Base-by-base conservation (phyloP, 2,888 invertebrate species). In the Phalera bucephala region DNA sequence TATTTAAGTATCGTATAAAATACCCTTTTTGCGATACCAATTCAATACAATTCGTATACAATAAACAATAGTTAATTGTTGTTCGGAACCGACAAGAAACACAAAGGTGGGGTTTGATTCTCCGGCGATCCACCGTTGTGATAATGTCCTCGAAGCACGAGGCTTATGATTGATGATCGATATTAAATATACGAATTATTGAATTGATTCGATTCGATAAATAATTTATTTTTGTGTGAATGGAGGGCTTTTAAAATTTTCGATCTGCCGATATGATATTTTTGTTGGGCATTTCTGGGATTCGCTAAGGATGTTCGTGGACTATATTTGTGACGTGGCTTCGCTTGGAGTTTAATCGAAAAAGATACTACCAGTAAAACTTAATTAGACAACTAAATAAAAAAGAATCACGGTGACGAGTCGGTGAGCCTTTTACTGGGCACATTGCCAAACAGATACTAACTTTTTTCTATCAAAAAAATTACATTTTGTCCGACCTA, bases 131-230 rank as follows among this genome's bases (percentile, higher is more conserved):
- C 61, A 66, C 66, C 71, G 58, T 52, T 63, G 66, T 59, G 85
- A 85, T 85, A 81, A 67, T 67, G 80, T 80, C 78, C 44, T 45
- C 42, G 34, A 63, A 60, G 71, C 69, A 72, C 63, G 73, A 64
- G 62, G 56, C 52, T 79, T 86, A 86, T 86, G 87, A 88, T 86
- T 81, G 84, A 87, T 80, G 84, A 59, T 50, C 73, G 72, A 80
- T 79, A 78, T 76, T 67, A 70, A 64, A 64, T 60, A 74, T 75
- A 67, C 64, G 78, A 80, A 80, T 83, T 77, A 82, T 83, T 77
- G 80, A 76, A 76, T 76, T 74, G 77, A 74, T 71, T 69, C 59
- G 45, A 54, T 53, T 59, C 52, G 64, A 82, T 80, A 70, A 76
- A 80, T 79, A 72, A 79, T 83, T 80, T 77, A 84, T 80, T 84